Evolutionary conservation across 2,113 vertebrate species (phyloP).

Genomic region (Geothlypis trichas): DNA sequence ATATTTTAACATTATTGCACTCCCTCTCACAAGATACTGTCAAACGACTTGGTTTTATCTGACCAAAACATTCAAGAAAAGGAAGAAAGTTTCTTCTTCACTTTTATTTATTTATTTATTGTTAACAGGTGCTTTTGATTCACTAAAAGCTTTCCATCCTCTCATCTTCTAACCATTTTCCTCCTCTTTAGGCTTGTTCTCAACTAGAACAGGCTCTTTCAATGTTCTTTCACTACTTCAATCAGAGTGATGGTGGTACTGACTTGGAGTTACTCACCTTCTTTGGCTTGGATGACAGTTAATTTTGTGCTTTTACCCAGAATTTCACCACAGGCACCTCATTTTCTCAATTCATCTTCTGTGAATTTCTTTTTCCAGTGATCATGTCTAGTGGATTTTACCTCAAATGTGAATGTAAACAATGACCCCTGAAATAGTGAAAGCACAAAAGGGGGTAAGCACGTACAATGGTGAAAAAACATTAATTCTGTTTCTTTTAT

Average conservation of each 20-base stretch:
- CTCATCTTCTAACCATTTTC: constrained; percentile 24
- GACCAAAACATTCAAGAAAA: constrained; percentile 24
- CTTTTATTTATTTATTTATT: constrained; percentile 51
- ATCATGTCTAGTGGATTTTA: constrained; percentile 23
- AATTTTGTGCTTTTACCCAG: constrained; percentile 73
- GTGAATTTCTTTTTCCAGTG: constrained; percentile 8
- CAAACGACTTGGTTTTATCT: background rate
- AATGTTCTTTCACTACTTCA: constrained; percentile 69
- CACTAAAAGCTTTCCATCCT: constrained; percentile 69
- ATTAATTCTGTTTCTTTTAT: constrained; percentile 4
- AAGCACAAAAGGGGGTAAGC: background rate
- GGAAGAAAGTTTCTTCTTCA: background rate
- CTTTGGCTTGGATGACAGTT: constrained; percentile 49
- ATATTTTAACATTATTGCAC: background rate
- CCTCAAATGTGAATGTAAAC: constrained; percentile 49
- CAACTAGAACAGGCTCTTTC: constrained; percentile 51
- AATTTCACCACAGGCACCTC: constrained; percentile 53
- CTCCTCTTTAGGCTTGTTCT: constrained; percentile 40
- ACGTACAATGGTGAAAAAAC: background rate
- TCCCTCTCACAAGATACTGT: background rate
- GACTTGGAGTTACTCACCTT: constrained; percentile 30
- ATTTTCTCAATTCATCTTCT: constrained; percentile 20
- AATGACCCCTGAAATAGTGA: background rate
- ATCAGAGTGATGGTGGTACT: constrained; percentile 65
- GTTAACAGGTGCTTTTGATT: constrained; percentile 62